Base-by-base conservation (phyloP, 2,888 invertebrate genomes). In the Harmothoe impar region DNA sequence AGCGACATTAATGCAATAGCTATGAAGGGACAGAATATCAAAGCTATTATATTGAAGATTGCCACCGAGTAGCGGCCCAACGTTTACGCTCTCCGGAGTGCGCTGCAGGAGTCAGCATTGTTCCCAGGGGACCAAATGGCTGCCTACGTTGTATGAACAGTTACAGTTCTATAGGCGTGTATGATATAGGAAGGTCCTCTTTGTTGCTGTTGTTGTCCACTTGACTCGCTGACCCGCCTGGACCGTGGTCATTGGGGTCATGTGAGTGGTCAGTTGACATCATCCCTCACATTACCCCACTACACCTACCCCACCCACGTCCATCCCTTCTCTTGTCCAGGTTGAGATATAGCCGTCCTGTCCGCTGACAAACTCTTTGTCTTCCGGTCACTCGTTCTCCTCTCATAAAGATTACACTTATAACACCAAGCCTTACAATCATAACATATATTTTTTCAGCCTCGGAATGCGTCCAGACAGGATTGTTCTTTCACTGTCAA, bases 131-230 rank as follows among this genome's bases (percentile, higher is more conserved):
- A n/a, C n/a, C n/a, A n/a, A n/a, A n/a, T n/a, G n/a, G n/a, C n/a
- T n/a, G n/a, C n/a, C n/a, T n/a, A n/a, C n/a, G n/a, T n/a, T n/a
- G n/a, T n/a, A n/a, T n/a, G n/a, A n/a, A n/a, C 43, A 43, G 43
- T 43, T 10, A 43, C 3, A 43, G 43, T 43, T 43, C 43, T 43
- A 43, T 43, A 3, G 43, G 43, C 43, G 10, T 43, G 3, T 10
- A 43, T 43, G 43, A 10, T 43, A 10, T 43, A 43, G 43, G 25
- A 43, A 20, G 35, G 35, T 17, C 35, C 43, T n/a, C 81, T 81
- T 81, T 81, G 43, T 77, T 33, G 77, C 17, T 35, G 43, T 81
- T 43, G 81, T n/a, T 81, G 35, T 81, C 81, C 81, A 81, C 81
- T 81, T 81, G 81, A 81, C 81, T 81, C 35, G 81, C 15, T 43